Conservation (phyloP, 2,797 vertebrate genomes). For the Dermochelys coriacea region DNA sequence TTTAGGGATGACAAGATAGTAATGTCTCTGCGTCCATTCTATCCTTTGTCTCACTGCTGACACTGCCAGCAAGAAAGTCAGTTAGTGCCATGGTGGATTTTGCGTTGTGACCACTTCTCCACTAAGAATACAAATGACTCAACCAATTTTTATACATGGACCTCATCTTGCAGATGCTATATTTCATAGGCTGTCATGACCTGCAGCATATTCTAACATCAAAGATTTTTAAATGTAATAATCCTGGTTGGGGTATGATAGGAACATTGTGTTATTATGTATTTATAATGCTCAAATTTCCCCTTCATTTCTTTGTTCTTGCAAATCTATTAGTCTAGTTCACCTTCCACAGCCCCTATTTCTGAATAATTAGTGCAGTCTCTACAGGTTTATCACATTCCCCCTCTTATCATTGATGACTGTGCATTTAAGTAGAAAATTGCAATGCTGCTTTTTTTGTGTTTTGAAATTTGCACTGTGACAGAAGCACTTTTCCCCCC, state of each 20-base stretch:
- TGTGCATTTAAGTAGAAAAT: background rate
- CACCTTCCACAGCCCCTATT: background rate
- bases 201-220: background rate
- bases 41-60: background rate
- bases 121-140: background rate
- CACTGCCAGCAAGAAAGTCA: background rate
- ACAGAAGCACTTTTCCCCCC: background rate
- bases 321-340: background rate
- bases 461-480: background rate
- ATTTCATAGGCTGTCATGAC: background rate
- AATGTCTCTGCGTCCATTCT: background rate
- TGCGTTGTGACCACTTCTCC: rapidly evolving
- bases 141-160: background rate
- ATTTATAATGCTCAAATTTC: background rate
- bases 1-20: background rate
- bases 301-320: background rate
- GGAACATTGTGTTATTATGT: background rate
- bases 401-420: background rate
- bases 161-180: background rate
- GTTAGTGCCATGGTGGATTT: background rate
- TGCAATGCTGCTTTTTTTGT: background rate
- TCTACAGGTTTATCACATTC: background rate
- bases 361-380: background rate
- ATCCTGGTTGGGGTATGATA: rapidly evolving
- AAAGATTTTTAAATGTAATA: background rate